Percentiles rank a stretch among this genome's conserved stretches.
phyloP scores from a whole-genome alignment of 2,888 invertebrate genomes.

The Aethes cnicana region DNA sequence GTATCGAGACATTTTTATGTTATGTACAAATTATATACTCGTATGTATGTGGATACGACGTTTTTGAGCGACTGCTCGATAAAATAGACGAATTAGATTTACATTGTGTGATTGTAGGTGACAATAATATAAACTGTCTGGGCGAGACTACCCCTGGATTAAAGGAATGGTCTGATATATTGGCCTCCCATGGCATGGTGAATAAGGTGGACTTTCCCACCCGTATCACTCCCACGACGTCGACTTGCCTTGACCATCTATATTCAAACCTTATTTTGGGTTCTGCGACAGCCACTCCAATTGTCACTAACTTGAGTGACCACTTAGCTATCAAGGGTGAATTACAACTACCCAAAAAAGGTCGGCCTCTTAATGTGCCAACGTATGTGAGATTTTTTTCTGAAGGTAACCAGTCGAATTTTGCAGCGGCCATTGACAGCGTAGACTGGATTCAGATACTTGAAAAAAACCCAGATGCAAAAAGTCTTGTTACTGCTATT shows the following conservation, averaged over 20 bases:
- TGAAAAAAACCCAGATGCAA: too few species aligned
- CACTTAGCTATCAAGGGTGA: neutral
- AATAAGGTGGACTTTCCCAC: constrained; percentile 6
- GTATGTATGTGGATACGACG: too few species aligned
- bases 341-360: neutral
- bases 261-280: neutral
- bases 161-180: neutral
- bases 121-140: neutral
- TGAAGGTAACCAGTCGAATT: too few species aligned
- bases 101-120: neutral
- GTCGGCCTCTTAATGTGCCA: too few species aligned
- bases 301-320: neutral
- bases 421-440: too few species aligned
- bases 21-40: too few species aligned
- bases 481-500: too few species aligned
- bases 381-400: too few species aligned
- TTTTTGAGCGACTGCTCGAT: too few species aligned
- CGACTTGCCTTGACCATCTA: constrained; percentile 9
- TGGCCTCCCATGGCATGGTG: neutral
- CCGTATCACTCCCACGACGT: neutral
- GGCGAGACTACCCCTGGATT: neutral
- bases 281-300: neutral
- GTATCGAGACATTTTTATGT: too few species aligned
- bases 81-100: neutral
- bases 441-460: too few species aligned